These are phyloP conservation scores for Pagrus major DNA, from an alignment of 2,113 vertebrate species.

Conservation along the genomic window DNA sequence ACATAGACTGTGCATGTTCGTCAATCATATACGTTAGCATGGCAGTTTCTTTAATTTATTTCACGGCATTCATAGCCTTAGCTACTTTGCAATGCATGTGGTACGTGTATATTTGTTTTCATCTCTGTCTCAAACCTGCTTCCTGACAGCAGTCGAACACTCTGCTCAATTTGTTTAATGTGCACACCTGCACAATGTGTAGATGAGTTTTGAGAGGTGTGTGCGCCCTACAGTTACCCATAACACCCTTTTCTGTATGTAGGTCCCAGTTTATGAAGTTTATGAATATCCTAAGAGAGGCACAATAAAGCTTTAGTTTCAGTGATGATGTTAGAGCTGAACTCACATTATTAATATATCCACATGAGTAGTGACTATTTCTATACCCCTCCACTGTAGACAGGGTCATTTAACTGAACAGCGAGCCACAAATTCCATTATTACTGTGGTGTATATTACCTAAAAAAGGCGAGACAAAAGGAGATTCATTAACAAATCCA, in stretches of 20 bases:
- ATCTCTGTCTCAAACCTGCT: background rate
- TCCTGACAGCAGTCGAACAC: background rate
- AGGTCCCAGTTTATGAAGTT: too few species aligned
- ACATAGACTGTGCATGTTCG: background rate
- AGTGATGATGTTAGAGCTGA: background rate
- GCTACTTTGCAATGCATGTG: background rate
- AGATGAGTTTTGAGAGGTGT: background rate
- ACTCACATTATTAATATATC: background rate
- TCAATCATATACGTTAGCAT: too few species aligned
- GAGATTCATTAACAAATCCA: too few species aligned
- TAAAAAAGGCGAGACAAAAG: too few species aligned
- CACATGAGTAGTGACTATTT: background rate
- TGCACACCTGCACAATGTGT: background rate
- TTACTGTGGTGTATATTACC: too few species aligned
- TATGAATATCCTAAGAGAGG: background rate
- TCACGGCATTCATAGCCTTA: too few species aligned
- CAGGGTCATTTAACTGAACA: background rate
- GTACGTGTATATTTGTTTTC: background rate
- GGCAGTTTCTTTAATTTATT: too few species aligned
- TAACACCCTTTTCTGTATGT: too few species aligned
- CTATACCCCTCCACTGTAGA: background rate
- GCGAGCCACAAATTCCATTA: too few species aligned
- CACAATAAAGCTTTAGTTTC: background rate
- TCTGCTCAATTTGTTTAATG: background rate
- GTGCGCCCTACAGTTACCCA: too few species aligned